These are phyloP conservation scores for Adineta ricciae DNA, from an alignment of 2,888 invertebrate species.

Conservation along the genomic window DNA sequence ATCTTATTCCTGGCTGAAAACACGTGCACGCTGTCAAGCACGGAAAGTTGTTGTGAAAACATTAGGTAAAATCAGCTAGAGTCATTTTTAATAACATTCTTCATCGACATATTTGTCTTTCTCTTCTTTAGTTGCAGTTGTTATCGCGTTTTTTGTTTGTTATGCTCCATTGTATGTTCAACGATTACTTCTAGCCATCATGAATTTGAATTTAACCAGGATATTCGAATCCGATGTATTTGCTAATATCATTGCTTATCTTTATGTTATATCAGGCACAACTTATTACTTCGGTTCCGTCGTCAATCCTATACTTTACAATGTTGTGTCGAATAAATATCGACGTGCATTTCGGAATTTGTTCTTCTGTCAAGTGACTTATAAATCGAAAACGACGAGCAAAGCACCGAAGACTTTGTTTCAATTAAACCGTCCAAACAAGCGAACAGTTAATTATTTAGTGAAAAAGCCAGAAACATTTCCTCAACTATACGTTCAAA, in stretches of 20 bases:
- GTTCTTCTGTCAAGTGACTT: not conserved
- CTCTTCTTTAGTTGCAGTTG: not conserved
- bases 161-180: conserved; percentile 17
- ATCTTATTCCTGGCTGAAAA: not conserved
- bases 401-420: not conserved
- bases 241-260: not conserved
- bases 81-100: too few relatives aligned
- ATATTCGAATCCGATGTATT: not conserved
- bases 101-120: not conserved
- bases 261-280: not conserved
- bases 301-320: conserved; percentile 16
- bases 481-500: not conserved
- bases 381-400: not conserved
- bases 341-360: not conserved
- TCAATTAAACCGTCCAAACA: not conserved
- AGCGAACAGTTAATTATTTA: not conserved
- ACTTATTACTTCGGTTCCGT: conserved; percentile 11
- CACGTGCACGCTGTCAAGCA: not conserved
- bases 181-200: not conserved
- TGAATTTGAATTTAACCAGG: not conserved
- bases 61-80: not conserved
- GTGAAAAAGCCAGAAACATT: not conserved
- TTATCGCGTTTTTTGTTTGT: conserved; percentile 6
- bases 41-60: conserved; percentile 9
- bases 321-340: conserved; percentile 23